Conservation (phyloP, 2,797 vertebrate genomes). For the Xyrichtys novacula region DNA sequence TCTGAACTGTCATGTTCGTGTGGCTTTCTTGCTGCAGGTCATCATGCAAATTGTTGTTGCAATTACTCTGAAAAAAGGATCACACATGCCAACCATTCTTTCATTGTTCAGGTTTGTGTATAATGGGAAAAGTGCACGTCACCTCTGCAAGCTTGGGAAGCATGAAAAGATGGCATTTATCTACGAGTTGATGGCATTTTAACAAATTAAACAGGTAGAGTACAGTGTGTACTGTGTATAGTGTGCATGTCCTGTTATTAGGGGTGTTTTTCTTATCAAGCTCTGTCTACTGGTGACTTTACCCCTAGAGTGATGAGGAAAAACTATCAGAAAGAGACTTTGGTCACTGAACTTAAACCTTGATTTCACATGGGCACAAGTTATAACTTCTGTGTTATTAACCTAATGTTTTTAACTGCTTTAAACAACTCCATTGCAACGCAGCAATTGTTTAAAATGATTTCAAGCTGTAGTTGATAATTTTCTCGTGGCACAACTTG, state of each 20-base stretch:
- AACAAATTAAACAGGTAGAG: constrained; percentile 13
- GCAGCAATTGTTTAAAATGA: too few species aligned
- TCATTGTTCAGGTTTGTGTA: not conserved
- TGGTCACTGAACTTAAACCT: too few species aligned
- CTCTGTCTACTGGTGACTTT: constrained; percentile 5
- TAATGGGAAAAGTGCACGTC: not conserved
- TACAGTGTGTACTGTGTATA: not conserved
- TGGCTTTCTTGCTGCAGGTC: not conserved
- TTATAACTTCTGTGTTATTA: too few species aligned
- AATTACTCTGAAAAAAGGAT: not conserved
- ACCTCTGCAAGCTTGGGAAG: not conserved
- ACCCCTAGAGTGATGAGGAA: too few species aligned
- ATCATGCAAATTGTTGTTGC: not conserved
- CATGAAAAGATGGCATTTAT: constrained; percentile 36
- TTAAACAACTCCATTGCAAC: too few species aligned
- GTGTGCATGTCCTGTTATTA: not conserved
- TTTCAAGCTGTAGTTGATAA: too few species aligned
- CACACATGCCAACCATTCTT: not conserved
- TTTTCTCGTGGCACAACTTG: too few species aligned
- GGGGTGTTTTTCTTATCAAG: constrained; percentile 23
- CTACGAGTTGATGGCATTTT: constrained; percentile 36
- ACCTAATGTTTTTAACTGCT: too few species aligned
- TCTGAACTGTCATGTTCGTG: not conserved
- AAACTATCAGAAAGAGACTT: too few species aligned
- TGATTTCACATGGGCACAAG: too few species aligned